Conservation (phyloP, 1,140 invertebrate genomes). For the Drosophila nigromelanica region DNA sequence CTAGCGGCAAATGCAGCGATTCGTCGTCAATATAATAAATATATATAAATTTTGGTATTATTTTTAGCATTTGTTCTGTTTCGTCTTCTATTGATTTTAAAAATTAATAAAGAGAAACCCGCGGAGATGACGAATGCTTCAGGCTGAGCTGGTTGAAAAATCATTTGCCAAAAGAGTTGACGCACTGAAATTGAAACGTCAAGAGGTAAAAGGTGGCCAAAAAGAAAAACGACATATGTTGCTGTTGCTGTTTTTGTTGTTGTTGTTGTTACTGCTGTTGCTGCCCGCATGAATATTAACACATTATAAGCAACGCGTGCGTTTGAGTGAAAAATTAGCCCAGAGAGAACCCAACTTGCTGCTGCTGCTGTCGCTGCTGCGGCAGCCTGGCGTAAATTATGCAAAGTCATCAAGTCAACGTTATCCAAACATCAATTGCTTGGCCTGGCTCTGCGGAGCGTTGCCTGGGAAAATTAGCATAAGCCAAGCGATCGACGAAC, state of each 20-base stretch:
- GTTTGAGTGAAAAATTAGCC: conserved; percentile 77
- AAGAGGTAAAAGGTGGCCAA: conserved; percentile 48
- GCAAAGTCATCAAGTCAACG: conserved; percentile 80
- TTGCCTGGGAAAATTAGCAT: conserved; percentile 76
- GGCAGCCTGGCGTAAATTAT: conserved; percentile 67
- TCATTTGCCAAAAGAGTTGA: conserved; percentile 43
- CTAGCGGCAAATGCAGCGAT: no score
- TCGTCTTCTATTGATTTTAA: neutral
- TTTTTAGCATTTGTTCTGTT: neutral
- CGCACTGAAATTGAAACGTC: conserved; percentile 72
- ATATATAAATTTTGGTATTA: neutral
- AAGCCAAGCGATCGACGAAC: conserved; percentile 57
- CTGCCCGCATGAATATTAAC: conserved; percentile 68
- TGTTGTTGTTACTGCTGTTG: conserved; percentile 29
- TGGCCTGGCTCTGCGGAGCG: conserved; percentile 26
- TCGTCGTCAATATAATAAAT: neutral
- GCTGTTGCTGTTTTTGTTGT: neutral
- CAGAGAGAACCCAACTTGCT: conserved; percentile 55
- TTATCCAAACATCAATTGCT: conserved; percentile 78
- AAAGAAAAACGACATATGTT: conserved; percentile 25
- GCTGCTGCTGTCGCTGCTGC: neutral
- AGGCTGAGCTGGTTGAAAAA: conserved; percentile 49
- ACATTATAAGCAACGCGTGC: conserved; percentile 73
- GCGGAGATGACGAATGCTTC: conserved; percentile 49
- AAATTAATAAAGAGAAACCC: neutral